Percentiles rank a stretch among this genome's conserved stretches.
phyloP scores from a whole-genome alignment of 2,113 vertebrate genomes.

The Crotalus helleri region DNA sequence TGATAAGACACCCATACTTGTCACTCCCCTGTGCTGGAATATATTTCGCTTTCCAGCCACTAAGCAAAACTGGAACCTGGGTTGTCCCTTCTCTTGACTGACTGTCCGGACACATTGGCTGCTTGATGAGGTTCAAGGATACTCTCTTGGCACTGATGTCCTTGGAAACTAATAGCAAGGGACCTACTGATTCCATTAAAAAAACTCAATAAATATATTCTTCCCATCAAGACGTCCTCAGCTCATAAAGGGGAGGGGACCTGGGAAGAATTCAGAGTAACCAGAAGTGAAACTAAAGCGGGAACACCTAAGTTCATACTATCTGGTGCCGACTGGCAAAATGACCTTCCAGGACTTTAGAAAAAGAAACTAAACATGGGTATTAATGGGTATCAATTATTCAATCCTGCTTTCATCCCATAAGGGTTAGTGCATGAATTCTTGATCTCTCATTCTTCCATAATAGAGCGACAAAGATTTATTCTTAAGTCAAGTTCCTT shows the following conservation, averaged over 20 bases:
- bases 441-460: not conserved
- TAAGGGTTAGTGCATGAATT: not conserved
- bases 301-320: not conserved
- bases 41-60: not conserved
- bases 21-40: not conserved
- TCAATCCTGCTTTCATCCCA: not conserved
- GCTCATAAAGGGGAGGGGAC: not conserved
- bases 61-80: not conserved
- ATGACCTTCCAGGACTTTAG: not conserved
- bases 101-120: not conserved
- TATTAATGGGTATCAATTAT: not conserved
- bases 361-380: too few species aligned
- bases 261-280: not conserved
- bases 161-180: not conserved
- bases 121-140: fast-evolving
- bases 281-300: not conserved
- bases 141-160: not conserved
- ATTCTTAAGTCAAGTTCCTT: not conserved
- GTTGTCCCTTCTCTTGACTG: not conserved
- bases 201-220: not conserved
- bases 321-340: not conserved
- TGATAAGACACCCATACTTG: not conserved
- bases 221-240: not conserved
- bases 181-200: not conserved
- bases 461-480: not conserved